Conservation (phyloP, 2,888 invertebrate species). For the Piscicola geometra region DNA sequence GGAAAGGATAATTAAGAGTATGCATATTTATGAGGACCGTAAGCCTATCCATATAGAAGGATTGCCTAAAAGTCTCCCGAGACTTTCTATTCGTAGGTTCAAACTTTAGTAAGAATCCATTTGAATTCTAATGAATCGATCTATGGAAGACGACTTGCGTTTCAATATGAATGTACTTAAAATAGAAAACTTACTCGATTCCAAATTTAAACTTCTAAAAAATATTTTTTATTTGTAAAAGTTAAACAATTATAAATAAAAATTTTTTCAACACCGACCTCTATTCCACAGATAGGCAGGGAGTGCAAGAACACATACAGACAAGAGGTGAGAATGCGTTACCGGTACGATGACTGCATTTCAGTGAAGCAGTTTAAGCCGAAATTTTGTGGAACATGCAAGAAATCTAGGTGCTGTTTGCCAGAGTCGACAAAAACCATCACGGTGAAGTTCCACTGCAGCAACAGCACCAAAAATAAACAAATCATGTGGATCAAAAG, state of each 20-base stretch:
- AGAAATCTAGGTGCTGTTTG: conserved; percentile 59
- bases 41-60: conserved; percentile 14
- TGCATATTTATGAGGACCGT: conserved; percentile 12
- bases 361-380: conserved; percentile 65
- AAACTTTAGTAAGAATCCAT: not conserved
- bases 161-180: too few species aligned
- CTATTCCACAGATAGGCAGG: conserved; percentile 21
- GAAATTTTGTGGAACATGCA: conserved; percentile 63
- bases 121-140: too few species aligned
- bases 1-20: not conserved
- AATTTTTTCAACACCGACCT: not conserved
- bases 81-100: not conserved
- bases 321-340: conserved; percentile 11
- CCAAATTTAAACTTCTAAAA: too few species aligned
- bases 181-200: too few species aligned
- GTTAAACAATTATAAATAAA: too few species aligned
- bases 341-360: conserved; percentile 57
- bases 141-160: too few species aligned
- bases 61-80: not conserved
- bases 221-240: too few species aligned
- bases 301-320: conserved; percentile 40
- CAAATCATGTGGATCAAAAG: conserved; percentile 44
- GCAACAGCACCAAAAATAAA: conserved; percentile 14
- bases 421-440: conserved; percentile 61
- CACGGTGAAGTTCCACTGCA: conserved; percentile 49